Base-by-base conservation (phyloP, 2,113 vertebrate genomes). In the Desmodus rotundus region DNA sequence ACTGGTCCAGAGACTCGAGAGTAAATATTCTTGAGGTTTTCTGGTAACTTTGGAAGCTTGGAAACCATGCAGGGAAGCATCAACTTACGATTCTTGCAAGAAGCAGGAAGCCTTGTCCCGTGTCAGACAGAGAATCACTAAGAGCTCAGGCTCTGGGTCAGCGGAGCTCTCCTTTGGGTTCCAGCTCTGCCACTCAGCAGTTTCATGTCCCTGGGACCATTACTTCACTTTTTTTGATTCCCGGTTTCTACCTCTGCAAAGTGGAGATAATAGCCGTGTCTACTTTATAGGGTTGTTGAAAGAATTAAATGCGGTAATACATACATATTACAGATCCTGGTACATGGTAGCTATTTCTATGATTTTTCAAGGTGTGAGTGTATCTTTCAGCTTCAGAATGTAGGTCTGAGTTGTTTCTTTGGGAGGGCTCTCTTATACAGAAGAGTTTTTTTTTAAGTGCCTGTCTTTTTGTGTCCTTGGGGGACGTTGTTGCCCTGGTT, bases 401-500 rank as follows among this genome's bases (percentile, higher is more conserved):
- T 86, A 91, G 67, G 72, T 81, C 77, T 33, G 50, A 50, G 24
- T 68, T n/a, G 22, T 82, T 56, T 91, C 61, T 93, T 16, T 84
- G 52, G 95, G 33, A 82, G 94, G 61, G 22, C 54, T 92, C 7
- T 93, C 45, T 72, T 86, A 68, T 43, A 82, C 47, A 82, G 36
- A 67, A 73, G 56, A 38, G 19, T 70, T 90, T 92, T 70, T 82
- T 88, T 38, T 43, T 33, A 82, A 86, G 77, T 19, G 16, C 50
- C 20, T 67, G 1, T 87, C 24, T 88, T 74, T 86, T 41, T 93
- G 22, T 97, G 50, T 92, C 89, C 78, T 70, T 16, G 36, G 56
- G 72, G 88, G 43, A 82, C 78, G 17, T 82, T 70, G 93, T 97
- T 94, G 88, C 65, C 94, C 95, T 96, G 74, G 7, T 96, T 97